Evolutionary conservation across 92 coral and sea anemone genomes (phyloP).

Genomic region (Micromussa lordhowensis): DNA sequence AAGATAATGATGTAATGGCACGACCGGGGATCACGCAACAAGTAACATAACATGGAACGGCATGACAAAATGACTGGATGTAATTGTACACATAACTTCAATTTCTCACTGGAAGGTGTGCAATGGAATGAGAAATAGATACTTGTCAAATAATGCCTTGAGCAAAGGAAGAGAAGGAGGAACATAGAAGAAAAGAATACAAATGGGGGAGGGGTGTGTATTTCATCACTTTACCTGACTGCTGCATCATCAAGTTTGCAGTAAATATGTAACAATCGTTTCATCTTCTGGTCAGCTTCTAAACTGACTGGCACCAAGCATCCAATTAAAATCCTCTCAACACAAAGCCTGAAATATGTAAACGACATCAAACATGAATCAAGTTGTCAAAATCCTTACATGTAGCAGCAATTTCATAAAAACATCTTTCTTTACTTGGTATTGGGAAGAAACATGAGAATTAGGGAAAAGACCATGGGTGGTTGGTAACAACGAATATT

Average conservation of each 20-base stretch:
- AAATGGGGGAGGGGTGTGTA: background rate
- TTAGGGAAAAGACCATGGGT: background rate
- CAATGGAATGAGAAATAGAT: background rate
- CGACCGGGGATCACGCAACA: no score
- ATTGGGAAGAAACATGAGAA: background rate
- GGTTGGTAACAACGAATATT: background rate
- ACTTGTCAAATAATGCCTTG: no score
- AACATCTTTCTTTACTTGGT: no score
- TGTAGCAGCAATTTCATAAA: background rate
- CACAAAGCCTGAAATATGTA: conserved; percentile 68
- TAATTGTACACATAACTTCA: background rate
- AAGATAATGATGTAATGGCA: no score
- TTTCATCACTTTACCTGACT: conserved; percentile 11
- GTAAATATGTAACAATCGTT: conserved; percentile 73
- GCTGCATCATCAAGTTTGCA: conserved; percentile 81
- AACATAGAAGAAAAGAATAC: background rate
- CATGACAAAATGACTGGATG: background rate
- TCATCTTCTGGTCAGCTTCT: conserved; percentile 83
- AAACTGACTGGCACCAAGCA: conserved; percentile 94
- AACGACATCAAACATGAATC: background rate
- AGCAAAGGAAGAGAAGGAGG: no score
- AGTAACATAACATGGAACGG: no score
- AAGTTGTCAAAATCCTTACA: background rate
- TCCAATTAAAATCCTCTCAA: conserved; percentile 89
- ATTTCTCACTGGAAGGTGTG: background rate